Evolutionary conservation across 2,888 invertebrate species (phyloP).

Genomic region (Macrostomum cliftonense): DNA sequence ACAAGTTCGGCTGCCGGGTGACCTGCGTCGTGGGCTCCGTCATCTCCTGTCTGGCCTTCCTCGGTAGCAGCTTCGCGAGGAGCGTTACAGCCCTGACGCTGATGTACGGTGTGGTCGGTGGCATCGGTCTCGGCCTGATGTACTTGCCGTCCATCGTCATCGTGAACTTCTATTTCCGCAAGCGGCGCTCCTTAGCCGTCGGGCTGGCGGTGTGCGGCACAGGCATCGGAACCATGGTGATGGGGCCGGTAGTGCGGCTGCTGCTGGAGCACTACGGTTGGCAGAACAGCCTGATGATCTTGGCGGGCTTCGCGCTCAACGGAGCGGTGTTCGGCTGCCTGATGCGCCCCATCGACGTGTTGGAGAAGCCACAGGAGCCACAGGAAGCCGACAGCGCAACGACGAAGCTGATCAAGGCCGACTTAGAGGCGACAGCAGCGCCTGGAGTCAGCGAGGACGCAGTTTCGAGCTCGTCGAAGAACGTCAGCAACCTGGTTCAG

Average conservation of each 20-base stretch:
- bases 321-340: slow-evolving; percentile 59
- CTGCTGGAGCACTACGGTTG: slow-evolving; percentile 52
- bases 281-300: slow-evolving; percentile 54
- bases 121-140: slow-evolving; percentile 1
- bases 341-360: slow-evolving; percentile 38
- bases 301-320: slow-evolving; percentile 61
- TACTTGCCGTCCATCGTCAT: not conserved
- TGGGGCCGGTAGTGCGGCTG: slow-evolving; percentile 15
- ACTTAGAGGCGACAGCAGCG: no score
- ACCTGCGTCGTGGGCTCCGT: no score
- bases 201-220: slow-evolving; percentile 1
- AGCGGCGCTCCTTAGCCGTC: not conserved
- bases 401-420: no score
- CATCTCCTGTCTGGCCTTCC: no score
- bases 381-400: not conserved
- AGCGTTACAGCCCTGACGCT: not conserved
- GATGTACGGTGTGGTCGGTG: slow-evolving; percentile 31
- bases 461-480: no score
- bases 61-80: no score
- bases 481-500: no score
- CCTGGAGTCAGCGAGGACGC: no score
- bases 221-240: not conserved
- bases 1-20: no score
- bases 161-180: not conserved
- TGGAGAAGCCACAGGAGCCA: slow-evolving; percentile 24